A percentile compares a stretch with the other conserved stretches of the same genome.
These are phyloP conservation scores for Thunnus thynnus DNA, from an alignment of 2,113 vertebrate genomes.

Conservation along the genomic window DNA sequence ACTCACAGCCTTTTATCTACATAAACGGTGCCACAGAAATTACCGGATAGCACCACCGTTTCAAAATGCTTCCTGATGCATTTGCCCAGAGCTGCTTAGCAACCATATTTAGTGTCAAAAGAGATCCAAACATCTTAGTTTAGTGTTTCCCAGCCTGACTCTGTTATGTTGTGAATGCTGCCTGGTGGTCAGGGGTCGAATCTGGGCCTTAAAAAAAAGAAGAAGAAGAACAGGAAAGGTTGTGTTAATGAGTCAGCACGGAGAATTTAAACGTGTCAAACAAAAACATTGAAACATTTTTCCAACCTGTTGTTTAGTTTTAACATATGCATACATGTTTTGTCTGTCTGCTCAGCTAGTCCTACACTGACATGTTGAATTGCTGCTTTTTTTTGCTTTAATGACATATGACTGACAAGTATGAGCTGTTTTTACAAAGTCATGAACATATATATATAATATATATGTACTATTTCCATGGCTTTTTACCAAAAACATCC, in stretches of 20 bases:
- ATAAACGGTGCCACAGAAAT: slow-evolving; percentile 51
- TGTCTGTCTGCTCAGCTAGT: slow-evolving; percentile 20
- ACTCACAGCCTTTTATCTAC: slow-evolving; percentile 48
- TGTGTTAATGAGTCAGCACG: not conserved
- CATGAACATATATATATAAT: not conserved
- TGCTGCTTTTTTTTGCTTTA: slow-evolving; percentile 25
- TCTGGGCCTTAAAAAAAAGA: not conserved
- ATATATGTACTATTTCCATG: not conserved
- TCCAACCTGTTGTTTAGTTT: not conserved
- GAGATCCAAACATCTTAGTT: slow-evolving; percentile 30
- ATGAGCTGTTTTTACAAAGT: not conserved
- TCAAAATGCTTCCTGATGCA: slow-evolving; percentile 30
- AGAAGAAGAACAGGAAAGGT: not conserved
- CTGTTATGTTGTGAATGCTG: not conserved
- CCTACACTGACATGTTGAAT: slow-evolving; percentile 45
- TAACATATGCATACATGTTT: slow-evolving; percentile 1
- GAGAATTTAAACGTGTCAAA: slow-evolving; percentile 22
- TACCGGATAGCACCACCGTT: slow-evolving; percentile 13
- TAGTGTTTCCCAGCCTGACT: slow-evolving; percentile 16
- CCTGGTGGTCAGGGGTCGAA: not conserved
- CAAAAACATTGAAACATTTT: not conserved
- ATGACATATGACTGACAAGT: slow-evolving; percentile 19
- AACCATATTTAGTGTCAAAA: slow-evolving; percentile 42
- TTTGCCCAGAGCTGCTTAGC: slow-evolving; percentile 53
- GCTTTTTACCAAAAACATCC: not conserved